Evolutionary conservation across 2,888 invertebrate genomes (phyloP).

Genomic region (Gryllus longicercus): DNA sequence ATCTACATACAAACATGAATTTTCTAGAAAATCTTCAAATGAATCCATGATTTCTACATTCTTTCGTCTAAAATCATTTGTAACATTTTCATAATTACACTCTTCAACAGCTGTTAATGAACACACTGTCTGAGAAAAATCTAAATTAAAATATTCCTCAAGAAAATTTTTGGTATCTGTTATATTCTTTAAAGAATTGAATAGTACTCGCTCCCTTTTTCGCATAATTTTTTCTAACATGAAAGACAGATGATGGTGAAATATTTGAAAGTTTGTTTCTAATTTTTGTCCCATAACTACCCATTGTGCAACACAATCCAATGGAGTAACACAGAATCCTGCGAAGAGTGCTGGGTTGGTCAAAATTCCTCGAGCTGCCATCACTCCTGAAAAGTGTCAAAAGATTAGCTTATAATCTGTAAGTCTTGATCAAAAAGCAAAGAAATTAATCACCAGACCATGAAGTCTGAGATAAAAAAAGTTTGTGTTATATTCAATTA

Average conservation of each 20-base stretch:
- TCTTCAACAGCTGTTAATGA: not conserved
- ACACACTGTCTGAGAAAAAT: not conserved
- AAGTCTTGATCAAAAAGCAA: too few relatives aligned
- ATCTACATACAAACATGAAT: not conserved
- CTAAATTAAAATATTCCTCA: constrained; percentile 18
- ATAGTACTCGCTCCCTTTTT: constrained; percentile 67
- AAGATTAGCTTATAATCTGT: not conserved
- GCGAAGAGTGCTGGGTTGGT: constrained; percentile 87
- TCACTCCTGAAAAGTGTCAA: constrained; percentile 58
- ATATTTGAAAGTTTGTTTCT: constrained; percentile 74
- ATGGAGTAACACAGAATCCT: constrained; percentile 66
- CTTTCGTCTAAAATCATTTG: not conserved
- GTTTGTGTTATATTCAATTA: too few relatives aligned
- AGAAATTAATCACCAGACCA: too few relatives aligned
- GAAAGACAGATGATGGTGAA: constrained; percentile 94
- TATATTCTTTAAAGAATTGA: constrained; percentile 67
- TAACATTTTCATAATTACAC: not conserved
- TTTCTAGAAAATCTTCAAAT: not conserved
- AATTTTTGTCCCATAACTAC: constrained; percentile 56
- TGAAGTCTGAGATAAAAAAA: too few relatives aligned
- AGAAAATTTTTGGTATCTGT: not conserved
- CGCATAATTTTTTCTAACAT: constrained; percentile 85
- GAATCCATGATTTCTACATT: not conserved
- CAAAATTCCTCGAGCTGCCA: constrained; percentile 88
- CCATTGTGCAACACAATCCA: constrained; percentile 79